These are phyloP conservation scores for Nowickia ferox DNA, from an alignment of 2,888 invertebrate genomes.

Conservation along the genomic window DNA sequence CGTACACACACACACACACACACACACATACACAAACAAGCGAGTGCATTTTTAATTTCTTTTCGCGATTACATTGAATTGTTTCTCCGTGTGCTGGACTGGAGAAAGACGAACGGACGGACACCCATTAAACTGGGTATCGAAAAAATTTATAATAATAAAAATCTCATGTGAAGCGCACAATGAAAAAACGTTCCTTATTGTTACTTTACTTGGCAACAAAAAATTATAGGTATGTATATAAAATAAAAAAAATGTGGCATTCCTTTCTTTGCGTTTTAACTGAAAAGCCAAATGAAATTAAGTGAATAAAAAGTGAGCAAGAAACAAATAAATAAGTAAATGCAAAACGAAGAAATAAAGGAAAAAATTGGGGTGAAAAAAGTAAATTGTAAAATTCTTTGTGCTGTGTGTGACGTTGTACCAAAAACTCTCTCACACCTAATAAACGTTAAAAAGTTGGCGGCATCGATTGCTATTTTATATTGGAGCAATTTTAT, in stretches of 20 bases:
- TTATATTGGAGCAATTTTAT: slow-evolving; percentile 79
- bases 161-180: slow-evolving; percentile 72
- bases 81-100: slow-evolving; percentile 6
- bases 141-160: slow-evolving; percentile 44
- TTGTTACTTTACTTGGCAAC: slow-evolving; percentile 53
- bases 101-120: slow-evolving; percentile 39
- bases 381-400: slow-evolving; percentile 67
- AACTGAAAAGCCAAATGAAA: slow-evolving; percentile 38
- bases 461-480: slow-evolving; percentile 76
- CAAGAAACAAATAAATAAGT: slow-evolving; percentile 22
- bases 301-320: slow-evolving; percentile 45
- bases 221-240: not conserved
- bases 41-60: slow-evolving; percentile 48
- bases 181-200: slow-evolving; percentile 43
- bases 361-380: slow-evolving; percentile 42
- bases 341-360: slow-evolving; percentile 6
- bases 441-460: slow-evolving; percentile 72
- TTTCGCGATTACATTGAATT: slow-evolving; percentile 40
- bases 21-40: not conserved
- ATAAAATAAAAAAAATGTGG: not conserved
- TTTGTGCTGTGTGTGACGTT: slow-evolving; percentile 53
- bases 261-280: slow-evolving; percentile 43
- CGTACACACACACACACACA: no score
- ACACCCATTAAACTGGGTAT: slow-evolving; percentile 27
- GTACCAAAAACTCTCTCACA: slow-evolving; percentile 71